These are phyloP conservation scores for Nebria ingens DNA, from an alignment of 1,140 invertebrate genomes.

Conservation along the genomic window DNA sequence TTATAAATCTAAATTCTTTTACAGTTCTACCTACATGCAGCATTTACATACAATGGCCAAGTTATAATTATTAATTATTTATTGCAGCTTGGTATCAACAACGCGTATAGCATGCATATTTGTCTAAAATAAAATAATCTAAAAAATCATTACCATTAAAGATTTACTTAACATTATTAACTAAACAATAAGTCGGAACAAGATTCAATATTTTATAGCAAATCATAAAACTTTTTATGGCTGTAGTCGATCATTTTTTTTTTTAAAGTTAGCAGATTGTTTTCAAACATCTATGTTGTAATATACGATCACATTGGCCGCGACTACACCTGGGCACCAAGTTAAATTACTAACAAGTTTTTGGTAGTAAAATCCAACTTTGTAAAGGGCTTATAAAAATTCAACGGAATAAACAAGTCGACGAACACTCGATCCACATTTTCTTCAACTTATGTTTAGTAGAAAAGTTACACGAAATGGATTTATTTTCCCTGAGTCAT, in stretches of 20 bases:
- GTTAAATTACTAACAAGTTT: not conserved
- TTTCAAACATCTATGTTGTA: not conserved
- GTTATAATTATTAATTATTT: not conserved
- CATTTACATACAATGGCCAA: not conserved
- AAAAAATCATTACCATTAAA: not conserved
- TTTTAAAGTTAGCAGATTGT: not conserved
- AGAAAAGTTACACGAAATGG: no score
- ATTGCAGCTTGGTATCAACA: not conserved
- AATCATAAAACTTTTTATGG: not conserved
- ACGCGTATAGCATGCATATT: not conserved
- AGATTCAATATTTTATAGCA: no score
- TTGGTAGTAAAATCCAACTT: not conserved
- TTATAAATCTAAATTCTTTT: conserved; percentile 1
- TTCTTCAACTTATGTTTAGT: not conserved
- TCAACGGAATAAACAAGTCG: not conserved
- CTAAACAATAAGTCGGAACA: no score
- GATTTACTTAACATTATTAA: no score
- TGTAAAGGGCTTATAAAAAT: not conserved
- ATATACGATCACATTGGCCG: not conserved
- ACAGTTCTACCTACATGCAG: not conserved
- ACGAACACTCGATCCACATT: not conserved
- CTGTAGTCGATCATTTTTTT: not conserved
- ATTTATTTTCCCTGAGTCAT: no score
- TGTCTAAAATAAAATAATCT: not conserved
- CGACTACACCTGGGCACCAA: not conserved